Conservation (phyloP, 2,888 invertebrate species). For the Antheraea yamamai region DNA sequence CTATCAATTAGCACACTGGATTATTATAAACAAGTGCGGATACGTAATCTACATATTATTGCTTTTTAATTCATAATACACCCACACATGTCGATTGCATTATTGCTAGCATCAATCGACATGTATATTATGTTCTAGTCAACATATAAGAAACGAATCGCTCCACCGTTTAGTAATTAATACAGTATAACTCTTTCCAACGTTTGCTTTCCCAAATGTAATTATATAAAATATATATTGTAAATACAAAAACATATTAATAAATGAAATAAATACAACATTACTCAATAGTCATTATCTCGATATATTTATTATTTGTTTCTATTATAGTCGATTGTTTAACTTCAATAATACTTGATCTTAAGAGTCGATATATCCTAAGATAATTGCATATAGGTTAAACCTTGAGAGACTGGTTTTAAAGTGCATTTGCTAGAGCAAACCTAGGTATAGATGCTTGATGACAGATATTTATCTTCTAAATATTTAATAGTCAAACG, state of each 20-base stretch:
- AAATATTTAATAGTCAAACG: no score
- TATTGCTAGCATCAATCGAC: neutral
- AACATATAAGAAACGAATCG: neutral
- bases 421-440: neutral
- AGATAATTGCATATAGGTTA: neutral
- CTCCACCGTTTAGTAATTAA: neutral
- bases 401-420: neutral
- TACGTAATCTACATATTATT: neutral
- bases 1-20: neutral
- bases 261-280: no score
- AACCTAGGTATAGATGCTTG: no score
- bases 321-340: neutral
- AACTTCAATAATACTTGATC: neutral
- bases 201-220: no score
- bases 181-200: neutral
- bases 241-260: no score
- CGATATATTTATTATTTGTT: neutral
- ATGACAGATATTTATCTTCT: no score
- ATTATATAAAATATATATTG: no score
- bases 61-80: neutral
- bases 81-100: neutral
- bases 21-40: neutral
- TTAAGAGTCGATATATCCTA: neutral
- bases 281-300: no score
- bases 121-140: neutral